Conservation (phyloP, 2,797 vertebrate genomes). For the Simalia tracyae region DNA sequence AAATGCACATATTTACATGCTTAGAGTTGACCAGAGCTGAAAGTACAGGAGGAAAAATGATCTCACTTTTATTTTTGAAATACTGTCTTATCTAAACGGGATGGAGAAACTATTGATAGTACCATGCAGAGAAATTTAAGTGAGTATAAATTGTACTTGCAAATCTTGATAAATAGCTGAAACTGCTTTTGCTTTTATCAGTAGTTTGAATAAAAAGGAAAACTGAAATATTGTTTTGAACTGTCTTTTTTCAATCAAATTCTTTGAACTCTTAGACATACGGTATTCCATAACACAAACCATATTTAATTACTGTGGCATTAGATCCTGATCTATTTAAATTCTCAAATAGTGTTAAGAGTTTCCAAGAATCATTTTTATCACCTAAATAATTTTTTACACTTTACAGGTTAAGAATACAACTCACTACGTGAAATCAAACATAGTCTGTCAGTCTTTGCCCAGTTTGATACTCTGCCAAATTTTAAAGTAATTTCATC, state of each 20-base stretch:
- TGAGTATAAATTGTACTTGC: background rate
- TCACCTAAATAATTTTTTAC: background rate
- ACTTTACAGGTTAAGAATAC: background rate
- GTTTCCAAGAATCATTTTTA: background rate
- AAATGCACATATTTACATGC: background rate
- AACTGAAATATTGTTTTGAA: background rate
- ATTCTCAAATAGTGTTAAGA: slow-evolving; percentile 11
- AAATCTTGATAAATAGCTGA: background rate
- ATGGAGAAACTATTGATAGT: background rate
- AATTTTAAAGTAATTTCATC: slow-evolving; percentile 34
- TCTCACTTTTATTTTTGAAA: background rate
- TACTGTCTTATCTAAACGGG: background rate
- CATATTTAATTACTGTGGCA: background rate
- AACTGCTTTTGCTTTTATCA: background rate
- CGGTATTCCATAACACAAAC: background rate
- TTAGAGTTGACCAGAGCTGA: background rate
- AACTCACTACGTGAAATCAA: slow-evolving; percentile 17
- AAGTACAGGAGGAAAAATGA: background rate
- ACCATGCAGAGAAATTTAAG: background rate
- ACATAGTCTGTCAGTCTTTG: slow-evolving; percentile 12
- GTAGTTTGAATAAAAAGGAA: background rate
- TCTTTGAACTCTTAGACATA: background rate
- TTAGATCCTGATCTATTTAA: background rate
- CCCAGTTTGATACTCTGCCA: slow-evolving; percentile 17
- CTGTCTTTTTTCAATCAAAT: background rate